Conservation (phyloP, 2,797 vertebrate genomes). For the Epinephelus awoara region DNA sequence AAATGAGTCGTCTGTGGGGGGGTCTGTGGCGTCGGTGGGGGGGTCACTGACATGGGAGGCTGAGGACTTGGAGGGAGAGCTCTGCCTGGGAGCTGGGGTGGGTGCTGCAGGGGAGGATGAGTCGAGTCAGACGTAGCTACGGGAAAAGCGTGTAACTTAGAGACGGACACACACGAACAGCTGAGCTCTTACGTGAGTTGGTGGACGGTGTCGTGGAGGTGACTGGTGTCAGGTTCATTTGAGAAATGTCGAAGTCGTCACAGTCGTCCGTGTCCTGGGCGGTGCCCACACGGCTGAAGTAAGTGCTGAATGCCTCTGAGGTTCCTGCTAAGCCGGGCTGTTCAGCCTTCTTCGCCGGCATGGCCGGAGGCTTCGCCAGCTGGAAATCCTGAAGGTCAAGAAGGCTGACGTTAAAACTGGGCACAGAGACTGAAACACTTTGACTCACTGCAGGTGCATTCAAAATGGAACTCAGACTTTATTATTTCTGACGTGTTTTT, state of each 20-base stretch:
- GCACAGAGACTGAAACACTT: neutral
- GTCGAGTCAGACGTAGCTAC: conserved; percentile 28
- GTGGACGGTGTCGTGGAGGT: conserved; percentile 98
- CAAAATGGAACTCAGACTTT: neutral
- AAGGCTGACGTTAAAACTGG: neutral
- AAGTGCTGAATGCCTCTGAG: conserved; percentile 97
- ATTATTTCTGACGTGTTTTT: too few relatives aligned
- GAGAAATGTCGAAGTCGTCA: conserved; percentile 99
- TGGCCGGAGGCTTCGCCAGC: conserved; percentile 95
- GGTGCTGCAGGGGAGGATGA: conserved; percentile 87
- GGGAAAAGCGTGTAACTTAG: too few relatives aligned
- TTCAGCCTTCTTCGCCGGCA: conserved; percentile 91
- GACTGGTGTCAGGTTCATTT: conserved; percentile 98
- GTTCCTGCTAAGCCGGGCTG: conserved; percentile 93
- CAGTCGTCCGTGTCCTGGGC: conserved; percentile 98
- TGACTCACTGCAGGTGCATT: neutral
- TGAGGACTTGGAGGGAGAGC: conserved; percentile 96
- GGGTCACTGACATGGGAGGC: conserved; percentile 93
- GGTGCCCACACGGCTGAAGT: conserved; percentile 97
- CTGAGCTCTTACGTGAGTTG: conserved; percentile 93
- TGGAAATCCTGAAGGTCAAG: conserved; percentile 89
- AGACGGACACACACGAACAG: neutral
- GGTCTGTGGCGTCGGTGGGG: conserved; percentile 86
- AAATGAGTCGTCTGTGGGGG: conserved; percentile 92
- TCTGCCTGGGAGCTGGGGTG: conserved; percentile 95